Evolutionary conservation across 2,113 vertebrate species (phyloP).

Genomic region (Scytalopus superciliaris): DNA sequence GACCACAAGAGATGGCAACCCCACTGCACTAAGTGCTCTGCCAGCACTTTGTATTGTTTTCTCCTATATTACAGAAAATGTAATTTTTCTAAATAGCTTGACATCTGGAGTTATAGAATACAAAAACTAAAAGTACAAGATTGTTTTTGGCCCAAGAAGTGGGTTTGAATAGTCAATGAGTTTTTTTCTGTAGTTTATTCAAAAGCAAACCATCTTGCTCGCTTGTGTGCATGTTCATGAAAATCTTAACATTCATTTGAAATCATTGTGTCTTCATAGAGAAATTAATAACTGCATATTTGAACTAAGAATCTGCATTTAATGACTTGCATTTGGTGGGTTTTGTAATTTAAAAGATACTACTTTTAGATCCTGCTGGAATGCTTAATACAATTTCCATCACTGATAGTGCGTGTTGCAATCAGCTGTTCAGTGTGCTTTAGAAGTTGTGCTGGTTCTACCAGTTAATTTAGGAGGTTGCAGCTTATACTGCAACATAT

Average conservation of each 20-base stretch:
- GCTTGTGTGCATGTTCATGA: accelerated
- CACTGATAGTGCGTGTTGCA: not conserved
- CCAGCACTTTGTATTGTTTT: not conserved
- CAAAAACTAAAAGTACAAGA: not conserved
- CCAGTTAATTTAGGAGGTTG: not conserved
- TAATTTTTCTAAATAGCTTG: not conserved
- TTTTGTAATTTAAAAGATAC: not conserved
- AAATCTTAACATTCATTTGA: not conserved
- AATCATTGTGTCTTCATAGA: not conserved
- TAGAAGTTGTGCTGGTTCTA: not conserved
- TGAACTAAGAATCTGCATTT: not conserved
- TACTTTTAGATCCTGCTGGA: not conserved
- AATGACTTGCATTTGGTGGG: not conserved
- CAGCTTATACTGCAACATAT: not conserved
- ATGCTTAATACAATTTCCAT: not conserved
- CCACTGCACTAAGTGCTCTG: not conserved
- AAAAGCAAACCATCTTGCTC: not conserved
- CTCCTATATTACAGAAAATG: not conserved
- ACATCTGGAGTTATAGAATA: not conserved
- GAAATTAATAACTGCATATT: not conserved
- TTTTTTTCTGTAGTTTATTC: not conserved
- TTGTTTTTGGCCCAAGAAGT: not conserved
- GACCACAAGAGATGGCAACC: not conserved
- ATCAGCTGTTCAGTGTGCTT: not conserved
- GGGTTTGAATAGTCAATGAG: not conserved